Conservation (phyloP, 2,797 vertebrate genomes). For the Lophius americanus region DNA sequence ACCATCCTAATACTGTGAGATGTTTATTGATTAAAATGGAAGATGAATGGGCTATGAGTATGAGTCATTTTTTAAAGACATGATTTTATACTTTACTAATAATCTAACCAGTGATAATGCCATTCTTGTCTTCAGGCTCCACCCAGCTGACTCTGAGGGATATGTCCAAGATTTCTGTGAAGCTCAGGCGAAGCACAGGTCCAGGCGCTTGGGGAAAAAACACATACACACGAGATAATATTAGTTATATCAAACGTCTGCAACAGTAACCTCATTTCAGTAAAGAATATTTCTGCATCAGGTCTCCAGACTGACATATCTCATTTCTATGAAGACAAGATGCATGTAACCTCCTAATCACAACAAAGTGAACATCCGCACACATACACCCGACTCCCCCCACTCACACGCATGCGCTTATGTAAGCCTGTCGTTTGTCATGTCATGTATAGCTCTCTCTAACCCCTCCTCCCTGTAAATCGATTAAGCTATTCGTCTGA, state of each 20-base stretch:
- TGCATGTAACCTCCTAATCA: constrained; percentile 50
- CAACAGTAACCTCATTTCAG: background rate
- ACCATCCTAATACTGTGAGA: constrained; percentile 2
- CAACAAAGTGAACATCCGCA: constrained; percentile 1
- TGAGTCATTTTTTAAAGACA: background rate
- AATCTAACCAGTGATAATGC: constrained; percentile 88
- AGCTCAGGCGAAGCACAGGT: constrained; percentile 90
- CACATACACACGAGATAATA: background rate
- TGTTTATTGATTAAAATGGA: constrained; percentile 17
- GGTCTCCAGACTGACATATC: constrained; percentile 8
- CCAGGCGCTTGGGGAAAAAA: constrained; percentile 84
- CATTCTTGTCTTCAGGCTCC: constrained; percentile 93
- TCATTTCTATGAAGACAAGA: constrained; percentile 6
- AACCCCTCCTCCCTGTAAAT: constrained; percentile 67
- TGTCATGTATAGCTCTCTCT: constrained; percentile 63
- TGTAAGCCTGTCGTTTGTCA: constrained; percentile 59
- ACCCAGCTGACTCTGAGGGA: constrained; percentile 96
- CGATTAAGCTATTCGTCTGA: constrained; percentile 77
- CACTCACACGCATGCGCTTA: constrained; percentile 24
- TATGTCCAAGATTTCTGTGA: constrained; percentile 95
- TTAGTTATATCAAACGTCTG: background rate
- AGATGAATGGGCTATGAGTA: background rate
- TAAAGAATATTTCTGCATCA: constrained; percentile 2
- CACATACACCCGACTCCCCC: constrained; percentile 1
- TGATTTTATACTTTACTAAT: background rate